Percentiles rank a stretch among this genome's conserved stretches.
Conservation (phyloP, 2,888 invertebrate genomes). For the Glaucopsyche alexis region DNA sequence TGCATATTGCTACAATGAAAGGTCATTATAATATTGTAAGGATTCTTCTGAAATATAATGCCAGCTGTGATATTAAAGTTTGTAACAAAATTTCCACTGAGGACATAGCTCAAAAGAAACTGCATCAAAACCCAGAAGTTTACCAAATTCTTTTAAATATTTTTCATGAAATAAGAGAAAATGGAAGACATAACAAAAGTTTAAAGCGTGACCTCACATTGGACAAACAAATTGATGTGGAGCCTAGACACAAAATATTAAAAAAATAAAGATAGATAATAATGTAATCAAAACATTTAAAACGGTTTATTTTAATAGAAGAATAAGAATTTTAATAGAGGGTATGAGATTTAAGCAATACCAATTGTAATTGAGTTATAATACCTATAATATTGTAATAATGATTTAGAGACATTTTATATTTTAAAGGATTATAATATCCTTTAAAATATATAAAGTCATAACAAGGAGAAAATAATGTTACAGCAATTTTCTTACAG, state of each 20-base stretch:
- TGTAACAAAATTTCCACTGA: background rate
- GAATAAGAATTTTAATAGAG: no score
- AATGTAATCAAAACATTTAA: no score
- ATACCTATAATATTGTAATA: no score
- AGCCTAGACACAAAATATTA: background rate
- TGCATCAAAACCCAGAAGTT: background rate
- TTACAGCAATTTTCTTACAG: no score
- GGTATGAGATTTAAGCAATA: no score
- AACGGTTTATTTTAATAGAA: no score
- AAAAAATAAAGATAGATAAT: background rate
- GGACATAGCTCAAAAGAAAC: background rate
- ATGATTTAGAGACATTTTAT: no score
- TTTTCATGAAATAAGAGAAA: background rate
- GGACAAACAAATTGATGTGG: background rate
- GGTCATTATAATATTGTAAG: background rate
- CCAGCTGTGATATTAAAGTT: background rate
- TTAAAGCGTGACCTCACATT: background rate
- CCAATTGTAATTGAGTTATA: no score
- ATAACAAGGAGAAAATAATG: no score
- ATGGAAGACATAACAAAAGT: background rate
- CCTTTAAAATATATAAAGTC: no score
- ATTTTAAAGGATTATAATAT: no score
- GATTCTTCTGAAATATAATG: background rate
- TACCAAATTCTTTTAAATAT: background rate
- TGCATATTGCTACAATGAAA: background rate